Conservation (phyloP, 2,888 invertebrate genomes). For the Troides aeacus region DNA sequence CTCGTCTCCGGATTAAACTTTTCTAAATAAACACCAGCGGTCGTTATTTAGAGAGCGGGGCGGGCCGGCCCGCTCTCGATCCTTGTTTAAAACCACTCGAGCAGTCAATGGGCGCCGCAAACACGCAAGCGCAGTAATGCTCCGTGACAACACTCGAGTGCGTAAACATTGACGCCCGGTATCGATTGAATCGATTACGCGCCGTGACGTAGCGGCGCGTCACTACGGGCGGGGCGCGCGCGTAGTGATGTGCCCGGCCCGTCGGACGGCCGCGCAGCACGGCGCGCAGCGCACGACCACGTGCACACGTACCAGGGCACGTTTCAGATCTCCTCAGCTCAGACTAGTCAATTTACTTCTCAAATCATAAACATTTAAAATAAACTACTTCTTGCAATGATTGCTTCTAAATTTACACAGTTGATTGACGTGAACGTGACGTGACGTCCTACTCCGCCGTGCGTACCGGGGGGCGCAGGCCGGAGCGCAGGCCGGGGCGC, state of each 20-base stretch:
- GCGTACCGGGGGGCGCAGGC: not conserved
- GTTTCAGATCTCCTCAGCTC: not conserved
- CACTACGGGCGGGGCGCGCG: constrained; percentile 29
- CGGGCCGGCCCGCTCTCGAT: constrained; percentile 58
- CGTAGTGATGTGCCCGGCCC: too few species aligned
- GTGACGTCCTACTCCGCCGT: not conserved
- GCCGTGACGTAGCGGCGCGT: constrained; percentile 42
- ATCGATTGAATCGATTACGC: constrained; percentile 29
- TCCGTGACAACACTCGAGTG: constrained; percentile 59
- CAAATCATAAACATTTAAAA: too few species aligned
- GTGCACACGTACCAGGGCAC: too few species aligned
- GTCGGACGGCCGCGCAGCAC: too few species aligned
- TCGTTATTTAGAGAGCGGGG: constrained; percentile 59
- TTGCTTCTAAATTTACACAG: not conserved
- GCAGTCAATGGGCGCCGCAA: constrained; percentile 62
- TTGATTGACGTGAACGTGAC: not conserved
- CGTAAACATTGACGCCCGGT: constrained; percentile 41
- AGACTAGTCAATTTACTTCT: constrained; percentile 25
- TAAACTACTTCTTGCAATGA: not conserved
- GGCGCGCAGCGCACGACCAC: too few species aligned
- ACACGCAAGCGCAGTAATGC: constrained; percentile 58
- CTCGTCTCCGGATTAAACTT: constrained; percentile 65
- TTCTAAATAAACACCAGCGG: constrained; percentile 59
- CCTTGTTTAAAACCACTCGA: constrained; percentile 73
- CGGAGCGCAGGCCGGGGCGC: not conserved